Base-by-base conservation (phyloP, 2,797 vertebrate species). In the Myotis findleyi region DNA sequence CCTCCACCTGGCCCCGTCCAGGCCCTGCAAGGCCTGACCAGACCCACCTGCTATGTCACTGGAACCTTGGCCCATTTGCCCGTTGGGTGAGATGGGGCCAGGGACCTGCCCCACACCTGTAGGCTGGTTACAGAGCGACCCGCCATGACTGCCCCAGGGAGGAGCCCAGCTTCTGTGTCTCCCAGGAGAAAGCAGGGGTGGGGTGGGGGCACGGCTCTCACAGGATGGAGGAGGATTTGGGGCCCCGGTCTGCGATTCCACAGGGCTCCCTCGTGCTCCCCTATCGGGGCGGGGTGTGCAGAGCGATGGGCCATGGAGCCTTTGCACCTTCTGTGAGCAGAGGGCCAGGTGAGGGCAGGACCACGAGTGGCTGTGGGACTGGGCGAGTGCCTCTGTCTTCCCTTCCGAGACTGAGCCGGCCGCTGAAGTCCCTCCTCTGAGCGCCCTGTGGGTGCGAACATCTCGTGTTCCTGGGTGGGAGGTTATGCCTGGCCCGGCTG, bases 261-360 rank as follows among this genome's bases (percentile, higher is more conserved):
- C 23, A 17, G 44, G 1, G 14, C 4, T 33, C 21, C 41, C 4
- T 4, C 3, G 8, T 0, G 5, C 23, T 20, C 20, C 2, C 18
- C 82, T 4, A 55, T 8, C 21, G n/a, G 5, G 7, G 76, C 7
- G 3, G 51, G n/a, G 21, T 1, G 7, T 7, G 21, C 33, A 25
- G 33, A 16, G 17, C 16, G 9, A 18, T 9, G 44, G 73, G 4
- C 30, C 73, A 11, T 2, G 20, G 73, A 44, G 73, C 71, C 36
- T 17, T 0, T 3, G 72, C 11, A 7, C n/a, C 47, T 51, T 51
- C 44, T 20, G 72, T 11, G 5, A 18, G 30, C 72, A 27, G 10
- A 7, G 21, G 25, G 23, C 4, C 0, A 2, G 49, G 33, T n/a
- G 7, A 47, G 49, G 2, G 11, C 2, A 49, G 68, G 38, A 25